Percentiles rank a stretch among this genome's conserved stretches.
phyloP scores from a whole-genome alignment of 2,888 invertebrate genomes.

The Philereme transversata region DNA sequence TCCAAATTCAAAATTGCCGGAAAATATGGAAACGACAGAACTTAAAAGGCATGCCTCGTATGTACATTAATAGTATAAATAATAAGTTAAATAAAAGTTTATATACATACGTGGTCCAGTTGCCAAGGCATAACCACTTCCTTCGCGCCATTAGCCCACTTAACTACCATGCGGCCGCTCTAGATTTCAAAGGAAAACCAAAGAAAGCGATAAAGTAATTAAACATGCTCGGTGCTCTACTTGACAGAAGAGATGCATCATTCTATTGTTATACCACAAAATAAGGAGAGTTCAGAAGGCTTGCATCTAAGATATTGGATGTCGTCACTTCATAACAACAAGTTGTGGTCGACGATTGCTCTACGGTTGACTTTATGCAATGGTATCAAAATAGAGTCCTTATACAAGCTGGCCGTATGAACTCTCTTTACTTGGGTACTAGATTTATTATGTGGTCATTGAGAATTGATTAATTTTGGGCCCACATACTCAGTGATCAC shows the following conservation, averaged over 20 bases:
- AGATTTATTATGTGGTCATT: too few relatives aligned
- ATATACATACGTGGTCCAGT: slow-evolving; percentile 76
- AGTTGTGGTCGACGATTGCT: too few relatives aligned
- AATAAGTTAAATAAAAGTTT: slow-evolving; percentile 48
- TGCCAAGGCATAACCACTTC: slow-evolving; percentile 81
- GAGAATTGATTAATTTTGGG: not conserved
- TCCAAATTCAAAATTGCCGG: too few relatives aligned
- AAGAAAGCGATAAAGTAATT: slow-evolving; percentile 70
- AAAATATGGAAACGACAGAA: too few relatives aligned
- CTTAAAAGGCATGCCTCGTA: too few relatives aligned
- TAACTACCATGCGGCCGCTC: slow-evolving; percentile 83
- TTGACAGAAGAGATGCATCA: slow-evolving; percentile 16
- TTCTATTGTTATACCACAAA: slow-evolving; percentile 6
- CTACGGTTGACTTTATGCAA: too few relatives aligned
- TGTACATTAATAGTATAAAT: slow-evolving; percentile 19
- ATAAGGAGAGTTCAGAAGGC: too few relatives aligned
- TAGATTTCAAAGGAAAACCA: slow-evolving; percentile 70
- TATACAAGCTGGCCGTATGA: too few relatives aligned
- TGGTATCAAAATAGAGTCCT: too few relatives aligned
- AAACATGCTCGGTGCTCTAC: slow-evolving; percentile 62
- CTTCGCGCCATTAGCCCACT: slow-evolving; percentile 79
- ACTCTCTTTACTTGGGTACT: too few relatives aligned
- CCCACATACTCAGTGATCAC: slow-evolving; percentile 8
- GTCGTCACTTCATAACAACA: too few relatives aligned
- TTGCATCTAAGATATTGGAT: too few relatives aligned